Conservation (phyloP, 2,797 vertebrate genomes). For the Etheostoma perlongum region DNA sequence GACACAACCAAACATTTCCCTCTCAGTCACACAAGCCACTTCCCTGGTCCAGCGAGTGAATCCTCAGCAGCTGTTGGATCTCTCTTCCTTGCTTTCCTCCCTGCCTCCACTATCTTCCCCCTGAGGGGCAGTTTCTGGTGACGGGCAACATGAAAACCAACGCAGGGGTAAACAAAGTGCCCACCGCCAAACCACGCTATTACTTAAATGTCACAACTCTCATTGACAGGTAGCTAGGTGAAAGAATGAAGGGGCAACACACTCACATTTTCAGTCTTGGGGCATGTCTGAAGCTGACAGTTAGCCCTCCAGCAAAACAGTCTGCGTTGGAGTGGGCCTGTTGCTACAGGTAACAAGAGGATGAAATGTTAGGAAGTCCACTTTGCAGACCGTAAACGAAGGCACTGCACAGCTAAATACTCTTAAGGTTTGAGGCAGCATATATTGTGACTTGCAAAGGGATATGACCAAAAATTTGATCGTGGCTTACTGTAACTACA, state of each 20-base stretch:
- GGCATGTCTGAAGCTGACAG: constrained; percentile 26
- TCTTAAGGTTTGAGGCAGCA: neutral
- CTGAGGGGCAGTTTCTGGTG: constrained; percentile 65
- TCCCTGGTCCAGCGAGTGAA: constrained; percentile 39
- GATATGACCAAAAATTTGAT: neutral
- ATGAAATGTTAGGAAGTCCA: constrained; percentile 30
- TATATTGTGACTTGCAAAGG: neutral
- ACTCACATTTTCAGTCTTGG: constrained; percentile 25
- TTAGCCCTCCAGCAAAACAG: constrained; percentile 45
- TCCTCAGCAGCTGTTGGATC: constrained; percentile 69
- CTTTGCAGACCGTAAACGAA: neutral
- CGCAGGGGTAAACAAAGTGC: constrained; percentile 75
- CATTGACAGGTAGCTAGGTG: constrained; percentile 46
- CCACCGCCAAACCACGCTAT: constrained; percentile 60
- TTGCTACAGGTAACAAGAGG: constrained; percentile 32
- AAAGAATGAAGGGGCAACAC: constrained; percentile 33
- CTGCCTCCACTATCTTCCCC: constrained; percentile 56
- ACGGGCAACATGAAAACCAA: constrained; percentile 70
- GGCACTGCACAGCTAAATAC: neutral
- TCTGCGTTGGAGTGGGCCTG: constrained; percentile 19
- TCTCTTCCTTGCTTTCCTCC: constrained; percentile 72
- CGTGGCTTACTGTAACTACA: too few relatives aligned
- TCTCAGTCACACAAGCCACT: constrained; percentile 35
- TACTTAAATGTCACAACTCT: constrained; percentile 69
- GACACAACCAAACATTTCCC: constrained; percentile 50